Conservation (phyloP, 2,797 vertebrate genomes). For the Melanotaenia nigrans region DNA sequence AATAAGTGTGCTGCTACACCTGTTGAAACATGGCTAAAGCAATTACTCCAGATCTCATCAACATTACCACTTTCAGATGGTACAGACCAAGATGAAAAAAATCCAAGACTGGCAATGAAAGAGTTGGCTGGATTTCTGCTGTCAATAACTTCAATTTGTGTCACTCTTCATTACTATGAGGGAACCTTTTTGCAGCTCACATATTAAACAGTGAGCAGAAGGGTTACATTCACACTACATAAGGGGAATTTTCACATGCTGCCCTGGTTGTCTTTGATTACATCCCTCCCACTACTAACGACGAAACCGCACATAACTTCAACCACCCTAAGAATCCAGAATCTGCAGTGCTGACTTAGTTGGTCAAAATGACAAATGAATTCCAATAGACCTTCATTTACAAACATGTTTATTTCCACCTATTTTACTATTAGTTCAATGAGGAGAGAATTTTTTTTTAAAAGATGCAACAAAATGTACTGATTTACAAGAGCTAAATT, state of each 20-base stretch:
- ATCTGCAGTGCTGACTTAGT: neutral
- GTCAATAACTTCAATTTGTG: neutral
- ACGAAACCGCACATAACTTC: neutral
- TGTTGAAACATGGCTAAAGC: neutral
- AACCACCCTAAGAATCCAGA: neutral
- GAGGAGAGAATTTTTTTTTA: neutral
- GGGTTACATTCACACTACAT: neutral
- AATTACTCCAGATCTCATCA: neutral
- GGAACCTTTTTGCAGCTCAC: neutral
- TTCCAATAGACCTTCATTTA: neutral
- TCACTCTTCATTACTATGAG: neutral
- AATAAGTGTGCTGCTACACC: neutral
- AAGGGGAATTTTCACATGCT: neutral
- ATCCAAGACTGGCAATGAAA: neutral
- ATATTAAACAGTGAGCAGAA: neutral
- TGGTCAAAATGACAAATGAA: neutral
- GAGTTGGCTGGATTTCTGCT: neutral
- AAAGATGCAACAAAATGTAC: neutral
- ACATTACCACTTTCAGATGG: neutral
- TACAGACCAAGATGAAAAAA: neutral
- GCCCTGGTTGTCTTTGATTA: neutral
- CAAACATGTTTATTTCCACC: conserved; percentile 1
- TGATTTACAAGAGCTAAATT: neutral
- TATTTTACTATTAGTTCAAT: neutral
- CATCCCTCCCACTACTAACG: neutral